phyloP scores from a whole-genome alignment of 2,888 invertebrate species.

The Antitype chi region DNA sequence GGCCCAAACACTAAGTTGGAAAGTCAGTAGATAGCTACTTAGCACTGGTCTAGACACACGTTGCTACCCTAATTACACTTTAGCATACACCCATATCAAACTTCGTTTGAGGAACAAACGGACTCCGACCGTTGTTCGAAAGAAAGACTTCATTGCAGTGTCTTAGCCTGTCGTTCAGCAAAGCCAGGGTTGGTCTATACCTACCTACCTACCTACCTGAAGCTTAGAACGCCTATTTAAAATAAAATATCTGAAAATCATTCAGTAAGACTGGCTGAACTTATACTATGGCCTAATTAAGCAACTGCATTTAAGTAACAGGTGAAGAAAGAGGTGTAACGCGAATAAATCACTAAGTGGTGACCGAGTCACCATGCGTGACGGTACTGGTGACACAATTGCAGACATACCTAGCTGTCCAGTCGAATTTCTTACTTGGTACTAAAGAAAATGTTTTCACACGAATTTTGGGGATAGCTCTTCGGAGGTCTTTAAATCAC shows the following conservation, averaged over 20 bases:
- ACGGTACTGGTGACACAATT: slow-evolving; percentile 31
- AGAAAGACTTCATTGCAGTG: background rate
- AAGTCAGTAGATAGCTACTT: background rate
- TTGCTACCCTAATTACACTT: background rate
- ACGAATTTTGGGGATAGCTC: background rate
- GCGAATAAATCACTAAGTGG: slow-evolving; percentile 30
- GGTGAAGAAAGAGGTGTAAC: slow-evolving; percentile 28
- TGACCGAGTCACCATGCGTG: slow-evolving; percentile 19
- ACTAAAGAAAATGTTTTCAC: background rate
- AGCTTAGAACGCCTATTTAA: background rate
- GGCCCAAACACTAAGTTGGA: background rate
- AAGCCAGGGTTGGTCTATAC: background rate
- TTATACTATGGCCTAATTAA: slow-evolving; percentile 1
- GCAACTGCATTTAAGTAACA: slow-evolving; percentile 23
- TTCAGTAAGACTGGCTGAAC: slow-evolving; percentile 1
- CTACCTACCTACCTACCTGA: too few species aligned
- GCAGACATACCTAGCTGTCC: background rate
- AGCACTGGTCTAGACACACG: background rate
- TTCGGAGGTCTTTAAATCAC: too few species aligned
- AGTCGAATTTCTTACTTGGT: background rate
- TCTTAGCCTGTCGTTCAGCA: too few species aligned
- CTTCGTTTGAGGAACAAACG: background rate
- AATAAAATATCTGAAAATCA: slow-evolving; percentile 7
- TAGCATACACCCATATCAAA: background rate
- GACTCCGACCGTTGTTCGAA: too few species aligned